Base-by-base conservation (phyloP, 2,113 vertebrate genomes). In the Jaculus jaculus region DNA sequence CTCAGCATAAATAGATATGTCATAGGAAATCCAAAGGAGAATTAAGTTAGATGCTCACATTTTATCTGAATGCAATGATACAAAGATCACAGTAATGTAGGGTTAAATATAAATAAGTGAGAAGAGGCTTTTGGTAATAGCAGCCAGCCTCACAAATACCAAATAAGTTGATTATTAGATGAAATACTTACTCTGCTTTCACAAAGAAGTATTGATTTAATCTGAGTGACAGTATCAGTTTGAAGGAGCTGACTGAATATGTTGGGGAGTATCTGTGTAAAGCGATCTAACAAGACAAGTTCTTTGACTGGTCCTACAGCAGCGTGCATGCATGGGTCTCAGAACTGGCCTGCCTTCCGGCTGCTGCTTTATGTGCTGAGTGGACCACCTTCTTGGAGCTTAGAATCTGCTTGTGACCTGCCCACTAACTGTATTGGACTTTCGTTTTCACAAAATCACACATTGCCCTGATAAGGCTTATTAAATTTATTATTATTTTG, bases 151-250 rank as follows among this genome's bases (percentile, higher is more conserved):
- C 65, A 63, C 13, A 74, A 79, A 82, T 93, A 80, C 80, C 93
- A 84, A 68, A 92, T 72, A 75, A 89, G 90, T 77, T 77, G 89
- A 90, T 96, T 93, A 93, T 95, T 95, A 79, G 91, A 82, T 91
- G 73, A 87, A 78, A 75, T 89, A n/a, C 68, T 63, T 80, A 77
- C 24, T 94, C 61, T 21, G 78, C 42, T 51, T 72, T 91, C 71
- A 8, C 20, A 87, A 65, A 63, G 60, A 91, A 87, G 26, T 75
- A 90, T 93, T 93, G 93, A 91, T 85, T 94, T 87, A 47, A 95
- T 94, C 92, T 92, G 78, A 89, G 73, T 91, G 91, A 91, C 84
- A 72, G 80, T 66, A 69, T 91, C 84, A 81, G 20, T 86, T 89
- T 85, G 93, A 90, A 73, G 84, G 68, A 81, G 47, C 69, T 83